These are phyloP conservation scores for Enchytraeus crypticus DNA, from an alignment of 2,888 invertebrate species.

Conservation along the genomic window DNA sequence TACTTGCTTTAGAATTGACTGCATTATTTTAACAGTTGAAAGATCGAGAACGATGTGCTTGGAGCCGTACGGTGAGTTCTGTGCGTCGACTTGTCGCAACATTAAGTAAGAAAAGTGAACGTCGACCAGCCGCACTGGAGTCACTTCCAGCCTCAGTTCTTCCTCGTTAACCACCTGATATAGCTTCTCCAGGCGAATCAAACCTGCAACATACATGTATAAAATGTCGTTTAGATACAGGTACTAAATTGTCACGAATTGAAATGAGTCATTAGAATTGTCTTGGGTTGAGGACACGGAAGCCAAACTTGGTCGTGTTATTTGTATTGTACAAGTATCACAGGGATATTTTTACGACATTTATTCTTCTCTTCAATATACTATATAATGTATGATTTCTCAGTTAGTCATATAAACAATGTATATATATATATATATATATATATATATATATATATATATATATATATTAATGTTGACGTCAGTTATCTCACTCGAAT, in stretches of 20 bases:
- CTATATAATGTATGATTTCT: too few species aligned
- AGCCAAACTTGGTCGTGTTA: too few species aligned
- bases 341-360: too few species aligned
- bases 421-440: too few species aligned
- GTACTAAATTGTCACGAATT: too few species aligned
- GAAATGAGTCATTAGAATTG: too few species aligned
- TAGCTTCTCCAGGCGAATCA: constrained; percentile 11
- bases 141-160: constrained; percentile 4
- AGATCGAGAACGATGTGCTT: constrained; percentile 25
- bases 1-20: constrained; percentile 22
- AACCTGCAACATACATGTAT: constrained; percentile 3
- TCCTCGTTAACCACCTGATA: constrained; percentile 1
- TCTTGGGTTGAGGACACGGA: too few species aligned
- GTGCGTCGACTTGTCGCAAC: constrained; percentile 10
- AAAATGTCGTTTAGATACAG: too few species aligned
- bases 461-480: too few species aligned
- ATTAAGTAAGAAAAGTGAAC: constrained; percentile 7
- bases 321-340: too few species aligned
- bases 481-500: too few species aligned
- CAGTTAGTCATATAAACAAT: not conserved
- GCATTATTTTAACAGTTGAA: constrained; percentile 15
- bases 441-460: not conserved
- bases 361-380: too few species aligned
- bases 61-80: not conserved
- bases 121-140: constrained; percentile 7